Base-by-base conservation (phyloP, 92 coral and sea anemone species). In the Blastomussa wellsi region DNA sequence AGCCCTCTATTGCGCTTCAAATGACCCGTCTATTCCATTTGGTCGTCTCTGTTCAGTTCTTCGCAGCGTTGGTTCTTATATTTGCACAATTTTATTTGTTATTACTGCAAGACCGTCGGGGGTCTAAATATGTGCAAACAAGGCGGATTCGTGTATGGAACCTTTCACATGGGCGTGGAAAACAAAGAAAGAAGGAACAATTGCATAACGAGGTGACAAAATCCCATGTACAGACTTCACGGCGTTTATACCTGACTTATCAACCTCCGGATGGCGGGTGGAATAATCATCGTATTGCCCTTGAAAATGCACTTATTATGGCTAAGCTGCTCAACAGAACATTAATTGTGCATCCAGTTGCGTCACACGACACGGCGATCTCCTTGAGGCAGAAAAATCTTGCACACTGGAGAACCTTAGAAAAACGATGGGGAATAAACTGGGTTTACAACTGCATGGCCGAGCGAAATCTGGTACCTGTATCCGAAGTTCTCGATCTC, bases 251-350 rank as follows among this genome's bases (percentile, higher is more conserved):
- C 60, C 55, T 87, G 81, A 73, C 90, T 60, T 87, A 87, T 51
- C 90, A 87, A 49, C 90, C 90, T n/a, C 90, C 90, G 52, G 90
- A 87, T 69, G 90, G 87, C 80, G 90, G 90, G 33, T 87, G 90
- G 90, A 87, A 87, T 67, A 87, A 87, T 53, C 90, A 87, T 16
- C 79, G 90, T 24, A 87, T 87, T 47, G 90, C 90, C 60, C 74
- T 87, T 52, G 90, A 87, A 69, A 87, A 87, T 82, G 87, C 87
- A 64, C 49, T 87, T 38, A 48, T 87, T 33, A 74, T 87, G 78
- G 90, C 90, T 19, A 87, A 76, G 51, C 77, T 87, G 70, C 87
- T 87, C 38, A 87, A 87, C 47, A 81, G 90, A 55, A 87, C 90
- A n/a, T 57, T 87, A 14, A 66, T 87, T 16, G 77, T 82, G 15